Evolutionary conservation across 2,888 invertebrate species (phyloP), one percentile per base, ranked within the genome.

Genomic region (Amiota minor): DNA sequence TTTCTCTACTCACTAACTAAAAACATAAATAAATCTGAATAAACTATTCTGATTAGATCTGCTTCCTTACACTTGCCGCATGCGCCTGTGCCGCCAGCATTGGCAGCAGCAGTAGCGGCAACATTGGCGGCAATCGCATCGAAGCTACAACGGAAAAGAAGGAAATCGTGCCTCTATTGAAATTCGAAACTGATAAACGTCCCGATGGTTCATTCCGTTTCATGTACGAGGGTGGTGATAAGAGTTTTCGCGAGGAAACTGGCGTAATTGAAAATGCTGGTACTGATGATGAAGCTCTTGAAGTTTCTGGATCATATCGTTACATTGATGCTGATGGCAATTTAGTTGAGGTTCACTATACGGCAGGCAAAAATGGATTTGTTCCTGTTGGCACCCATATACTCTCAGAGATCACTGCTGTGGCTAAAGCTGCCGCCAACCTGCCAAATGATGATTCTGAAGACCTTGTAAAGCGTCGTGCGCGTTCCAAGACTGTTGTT

Each of bases 281-380:
- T 59, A 86, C 87, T 4, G 89, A 89, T 0, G 87, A 89, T 0
- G 88, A 88, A 59, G 76, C 81, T 0, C 74, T 89, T 9, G 88
- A 86, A 70, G 78, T 89, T 4, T 55, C 79, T 2, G 89, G 89
- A 47, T 88, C 87, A 1, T 89, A 89, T 75, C 86, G 87, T 65
- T 89, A 89, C 73, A 79, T 86, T 46, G 89, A 89, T 76, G 86
- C 86, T 71, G 81, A 88, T 49, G 89, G 88, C 9, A 80, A 85
- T 67, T 74, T 75, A 9, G 78, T 89, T 4, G 87, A 86, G 71
- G 89, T 89, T 0, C 82, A 80, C 73, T 89, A 89, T 62, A 89
- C 89, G 0, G 89, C 89, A 6, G 89, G 89, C 77, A 84, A 83
- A 67, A 88, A 89, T 75, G 89, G 89, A 49, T 89, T 89, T 49